phyloP scores from a whole-genome alignment of 2,888 invertebrate genomes.

The Odontocerum albicorne region DNA sequence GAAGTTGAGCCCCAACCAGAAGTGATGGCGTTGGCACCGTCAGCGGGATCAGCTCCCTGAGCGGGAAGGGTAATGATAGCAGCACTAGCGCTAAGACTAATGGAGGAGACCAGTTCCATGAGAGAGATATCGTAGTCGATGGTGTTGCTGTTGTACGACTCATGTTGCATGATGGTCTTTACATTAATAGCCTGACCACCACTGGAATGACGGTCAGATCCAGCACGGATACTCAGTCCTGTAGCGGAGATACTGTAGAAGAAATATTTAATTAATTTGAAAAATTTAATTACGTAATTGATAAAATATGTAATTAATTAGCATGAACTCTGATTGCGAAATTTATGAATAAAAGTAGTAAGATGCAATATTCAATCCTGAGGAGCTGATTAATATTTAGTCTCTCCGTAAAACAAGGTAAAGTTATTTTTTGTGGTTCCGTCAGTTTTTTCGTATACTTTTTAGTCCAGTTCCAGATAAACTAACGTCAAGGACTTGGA shows the following conservation, averaged over 20 bases:
- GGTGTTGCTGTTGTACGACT: slow-evolving; percentile 40
- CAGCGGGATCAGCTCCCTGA: slow-evolving; percentile 40
- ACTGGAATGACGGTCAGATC: slow-evolving; percentile 41
- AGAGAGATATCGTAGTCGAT: slow-evolving; percentile 50
- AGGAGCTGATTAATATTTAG: no score
- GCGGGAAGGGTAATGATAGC: slow-evolving; percentile 43
- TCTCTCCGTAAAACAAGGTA: no score
- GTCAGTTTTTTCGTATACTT: no score
- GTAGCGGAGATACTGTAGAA: slow-evolving; percentile 9
- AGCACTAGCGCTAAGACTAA: slow-evolving; percentile 43
- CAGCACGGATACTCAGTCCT: slow-evolving; percentile 19
- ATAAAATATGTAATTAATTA: no score
- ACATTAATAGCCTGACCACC: slow-evolving; percentile 47
- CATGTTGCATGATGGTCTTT: slow-evolving; percentile 42
- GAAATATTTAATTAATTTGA: no score
- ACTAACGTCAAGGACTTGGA: no score
- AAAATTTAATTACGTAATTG: no score
- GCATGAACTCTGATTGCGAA: no score
- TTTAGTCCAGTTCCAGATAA: no score
- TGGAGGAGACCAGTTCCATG: slow-evolving; percentile 42
- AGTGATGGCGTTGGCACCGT: slow-evolving; percentile 49
- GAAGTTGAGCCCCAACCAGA: slow-evolving; percentile 47
- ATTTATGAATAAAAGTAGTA: no score
- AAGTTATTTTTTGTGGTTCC: no score
- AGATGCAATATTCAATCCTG: no score